phyloP scores from a whole-genome alignment of 2,797 vertebrate genomes.

The Delichon dasypus region DNA sequence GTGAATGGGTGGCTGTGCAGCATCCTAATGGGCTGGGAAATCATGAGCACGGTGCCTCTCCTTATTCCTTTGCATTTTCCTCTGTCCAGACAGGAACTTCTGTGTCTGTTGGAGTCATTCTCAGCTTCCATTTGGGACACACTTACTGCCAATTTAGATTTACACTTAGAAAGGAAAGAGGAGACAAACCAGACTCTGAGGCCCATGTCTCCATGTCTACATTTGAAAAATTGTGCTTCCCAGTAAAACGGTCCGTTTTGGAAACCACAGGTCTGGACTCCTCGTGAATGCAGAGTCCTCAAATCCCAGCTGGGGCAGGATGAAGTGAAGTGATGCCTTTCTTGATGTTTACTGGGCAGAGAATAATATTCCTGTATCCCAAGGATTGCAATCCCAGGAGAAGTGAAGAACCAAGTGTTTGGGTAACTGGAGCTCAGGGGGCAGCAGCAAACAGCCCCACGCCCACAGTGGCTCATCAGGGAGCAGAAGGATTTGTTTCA shows the following conservation, averaged over 20 bases:
- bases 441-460: background rate
- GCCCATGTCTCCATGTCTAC: background rate
- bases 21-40: background rate
- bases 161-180: background rate
- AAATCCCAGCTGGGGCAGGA: background rate
- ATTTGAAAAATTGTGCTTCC: background rate
- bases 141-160: background rate
- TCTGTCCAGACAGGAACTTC: constrained; percentile 4
- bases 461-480: background rate
- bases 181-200: background rate
- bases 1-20: background rate
- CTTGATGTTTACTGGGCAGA: background rate
- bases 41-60: background rate
- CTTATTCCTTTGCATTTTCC: background rate
- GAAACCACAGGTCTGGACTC: background rate
- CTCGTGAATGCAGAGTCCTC: background rate
- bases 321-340: background rate
- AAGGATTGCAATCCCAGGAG: background rate
- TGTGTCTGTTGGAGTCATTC: constrained; percentile 2
- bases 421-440: background rate
- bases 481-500: background rate
- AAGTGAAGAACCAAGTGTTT: background rate
- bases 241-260: background rate
- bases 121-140: background rate
- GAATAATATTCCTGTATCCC: background rate